Base-by-base conservation (phyloP, 2,888 invertebrate species). In the Melolontha melolontha region DNA sequence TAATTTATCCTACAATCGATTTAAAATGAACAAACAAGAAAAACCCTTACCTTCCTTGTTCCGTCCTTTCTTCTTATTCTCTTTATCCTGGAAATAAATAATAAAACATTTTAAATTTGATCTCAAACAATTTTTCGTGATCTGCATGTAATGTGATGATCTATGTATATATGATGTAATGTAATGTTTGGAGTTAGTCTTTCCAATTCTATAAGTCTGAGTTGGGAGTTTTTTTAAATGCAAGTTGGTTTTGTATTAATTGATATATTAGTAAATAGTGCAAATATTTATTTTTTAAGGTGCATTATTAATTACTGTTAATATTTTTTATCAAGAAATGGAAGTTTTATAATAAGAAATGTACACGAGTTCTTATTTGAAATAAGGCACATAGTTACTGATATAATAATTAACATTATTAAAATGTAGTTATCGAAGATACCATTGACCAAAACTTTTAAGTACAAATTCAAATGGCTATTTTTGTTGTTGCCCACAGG, bases 41-140 rank as follows among this genome's bases (percentile, higher is more conserved):
- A 66, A 67, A 72, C 76, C 84, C 87, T 87, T 87, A 95, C 95
- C 95, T 92, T 95, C 95, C 88, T 94, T 95, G 82, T 93, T 93
- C 83, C 92, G 89, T 79, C 91, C 91, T 84, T 94, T 94, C 87
- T 94, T 94, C 84, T 94, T 94, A 70, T 88, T 89, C 79, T 93
- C 93, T 84, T 93, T 93, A 77, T 93, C 93, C 93, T 94, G 89
- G 74, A 89, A 82, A 78, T 73, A 78, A 79, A 69, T 49, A 47
- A 34, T 22, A 8, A 49, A n/a, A 17, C 49, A 49, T 49, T 49
- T 49, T 49, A 49, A 49, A 22, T 22, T 2, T 22, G 8, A 10
- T 49, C 11, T 7, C 8, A 47, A 44, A 6, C 14, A n/a, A n/a
- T 5, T 12, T 49, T 17, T 49, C 17, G 11, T 22, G 12, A n/a